Percentiles rank a stretch among this genome's conserved stretches.
Evolutionary conservation across 2,113 vertebrate genomes (phyloP).

Genomic region (Sinocyclocheilus anshuiensis): DNA sequence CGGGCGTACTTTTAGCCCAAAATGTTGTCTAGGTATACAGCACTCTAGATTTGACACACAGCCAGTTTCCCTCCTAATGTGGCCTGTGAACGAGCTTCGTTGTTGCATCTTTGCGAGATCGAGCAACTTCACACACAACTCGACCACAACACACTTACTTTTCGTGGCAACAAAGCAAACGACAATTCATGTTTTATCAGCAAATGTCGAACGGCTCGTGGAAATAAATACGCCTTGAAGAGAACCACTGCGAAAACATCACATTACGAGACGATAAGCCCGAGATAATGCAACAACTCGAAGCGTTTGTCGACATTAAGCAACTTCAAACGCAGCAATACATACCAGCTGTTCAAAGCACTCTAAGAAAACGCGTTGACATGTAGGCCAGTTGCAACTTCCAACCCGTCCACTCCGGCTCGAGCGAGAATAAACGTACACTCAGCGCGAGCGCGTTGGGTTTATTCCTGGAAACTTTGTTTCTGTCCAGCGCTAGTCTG

Average conservation of each 20-base stretch:
- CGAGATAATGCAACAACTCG: background rate
- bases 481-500: background rate
- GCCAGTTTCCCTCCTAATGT: background rate
- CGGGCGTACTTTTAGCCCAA: background rate
- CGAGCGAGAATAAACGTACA: slow-evolving; percentile 34
- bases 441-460: background rate
- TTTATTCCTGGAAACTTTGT: slow-evolving; percentile 63
- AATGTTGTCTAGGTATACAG: slow-evolving; percentile 21
- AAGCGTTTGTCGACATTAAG: background rate
- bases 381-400: slow-evolving; percentile 72
- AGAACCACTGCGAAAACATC: background rate
- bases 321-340: slow-evolving; percentile 41
- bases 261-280: background rate
- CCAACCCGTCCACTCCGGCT: slow-evolving; percentile 57
- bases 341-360: slow-evolving; percentile 78
- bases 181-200: background rate
- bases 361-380: slow-evolving; percentile 67
- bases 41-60: background rate
- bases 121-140: slow-evolving; percentile 56
- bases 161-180: background rate
- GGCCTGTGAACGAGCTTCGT: slow-evolving; percentile 3
- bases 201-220: background rate
- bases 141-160: background rate
- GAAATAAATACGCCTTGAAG: background rate
- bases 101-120: slow-evolving; percentile 68